Conservation (phyloP, 2,797 vertebrate species). For the Paramormyrops hopkinsi region DNA sequence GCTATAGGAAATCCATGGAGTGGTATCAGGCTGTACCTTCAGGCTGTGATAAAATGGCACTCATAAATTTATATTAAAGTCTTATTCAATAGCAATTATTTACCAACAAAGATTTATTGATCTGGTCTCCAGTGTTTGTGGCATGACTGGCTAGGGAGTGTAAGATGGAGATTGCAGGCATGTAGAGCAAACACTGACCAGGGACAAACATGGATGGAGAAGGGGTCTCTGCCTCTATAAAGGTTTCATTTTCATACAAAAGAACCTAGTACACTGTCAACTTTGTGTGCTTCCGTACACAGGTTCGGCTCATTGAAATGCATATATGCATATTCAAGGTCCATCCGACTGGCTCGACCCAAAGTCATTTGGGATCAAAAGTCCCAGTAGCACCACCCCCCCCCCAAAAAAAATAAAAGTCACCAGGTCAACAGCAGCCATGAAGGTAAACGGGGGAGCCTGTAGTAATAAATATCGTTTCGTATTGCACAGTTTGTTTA, state of each 20-base stretch:
- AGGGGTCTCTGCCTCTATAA: not conserved
- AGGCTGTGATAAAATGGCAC: constrained; percentile 71
- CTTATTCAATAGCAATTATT: constrained; percentile 74
- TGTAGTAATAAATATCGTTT: not conserved
- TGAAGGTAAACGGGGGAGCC: not conserved
- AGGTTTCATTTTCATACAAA: not conserved
- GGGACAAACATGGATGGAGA: not conserved
- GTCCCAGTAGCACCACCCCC: not conserved
- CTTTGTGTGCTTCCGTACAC: not conserved
- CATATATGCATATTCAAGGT: not conserved
- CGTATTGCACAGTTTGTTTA: not conserved
- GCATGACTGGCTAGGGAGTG: constrained; percentile 38
- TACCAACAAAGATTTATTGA: constrained; percentile 78
- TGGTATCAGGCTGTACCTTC: constrained; percentile 55
- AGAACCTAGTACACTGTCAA: not conserved
- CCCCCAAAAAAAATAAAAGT: not conserved
- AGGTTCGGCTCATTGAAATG: not conserved
- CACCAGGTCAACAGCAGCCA: not conserved
- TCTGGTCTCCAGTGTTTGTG: constrained; percentile 44
- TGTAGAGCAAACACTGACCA: not conserved
- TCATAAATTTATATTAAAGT: constrained; percentile 79
- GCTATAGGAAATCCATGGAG: constrained; percentile 64
- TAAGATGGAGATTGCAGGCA: constrained; percentile 26
- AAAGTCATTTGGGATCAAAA: not conserved
- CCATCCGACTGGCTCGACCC: not conserved